A percentile compares a stretch with the other conserved stretches of the same genome.
Conservation (phyloP, 2,888 invertebrate species). For the Electrophaes corylata region DNA sequence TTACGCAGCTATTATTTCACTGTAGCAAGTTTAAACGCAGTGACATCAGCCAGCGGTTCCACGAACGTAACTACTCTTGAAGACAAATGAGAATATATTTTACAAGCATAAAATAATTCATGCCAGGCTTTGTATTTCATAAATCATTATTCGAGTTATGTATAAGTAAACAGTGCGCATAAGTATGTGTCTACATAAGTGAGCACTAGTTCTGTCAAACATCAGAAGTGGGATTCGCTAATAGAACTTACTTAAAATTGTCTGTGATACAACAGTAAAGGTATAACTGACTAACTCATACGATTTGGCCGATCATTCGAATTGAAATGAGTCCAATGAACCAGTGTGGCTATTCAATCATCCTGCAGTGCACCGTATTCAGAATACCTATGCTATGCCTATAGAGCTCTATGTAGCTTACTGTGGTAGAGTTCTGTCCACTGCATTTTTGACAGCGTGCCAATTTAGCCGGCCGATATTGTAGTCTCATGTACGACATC, state of each 20-base stretch:
- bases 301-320: slow-evolving; percentile 35
- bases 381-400: slow-evolving; percentile 34
- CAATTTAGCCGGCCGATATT: slow-evolving; percentile 62
- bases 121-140: too few species aligned
- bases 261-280: too few species aligned
- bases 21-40: slow-evolving; percentile 41
- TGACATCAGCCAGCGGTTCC: slow-evolving; percentile 55
- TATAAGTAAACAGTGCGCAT: too few species aligned
- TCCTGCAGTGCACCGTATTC: slow-evolving; percentile 42
- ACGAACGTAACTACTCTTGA: slow-evolving; percentile 30
- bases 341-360: slow-evolving; percentile 59
- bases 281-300: slow-evolving; percentile 11
- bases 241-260: too few species aligned
- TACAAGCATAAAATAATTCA: not conserved
- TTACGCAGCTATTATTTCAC: slow-evolving; percentile 46
- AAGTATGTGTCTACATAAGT: too few species aligned
- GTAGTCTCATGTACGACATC: slow-evolving; percentile 39
- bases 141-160: too few species aligned
- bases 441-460: slow-evolving; percentile 77
- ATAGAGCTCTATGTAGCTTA: slow-evolving; percentile 41
- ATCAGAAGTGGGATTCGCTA: too few species aligned
- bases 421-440: slow-evolving; percentile 44
- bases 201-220: too few species aligned
- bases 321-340: slow-evolving; percentile 64
- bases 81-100: not conserved